phyloP scores from a whole-genome alignment of 1,140 invertebrate genomes.

The Mycetomoellerius zeteki region DNA sequence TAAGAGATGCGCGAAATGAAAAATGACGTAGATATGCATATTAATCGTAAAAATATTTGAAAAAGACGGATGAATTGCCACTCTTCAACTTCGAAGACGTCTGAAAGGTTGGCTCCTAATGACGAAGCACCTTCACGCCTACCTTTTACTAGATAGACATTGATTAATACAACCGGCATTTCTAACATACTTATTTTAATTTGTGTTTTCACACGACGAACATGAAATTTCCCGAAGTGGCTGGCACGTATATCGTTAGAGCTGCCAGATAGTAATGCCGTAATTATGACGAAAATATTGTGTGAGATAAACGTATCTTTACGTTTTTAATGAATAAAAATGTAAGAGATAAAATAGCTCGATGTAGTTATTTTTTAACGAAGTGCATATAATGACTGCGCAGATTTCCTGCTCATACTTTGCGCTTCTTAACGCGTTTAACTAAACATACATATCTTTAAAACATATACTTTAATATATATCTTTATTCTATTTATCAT shows the following conservation, averaged over 20 bases:
- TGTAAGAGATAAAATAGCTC: slow-evolving; percentile 35
- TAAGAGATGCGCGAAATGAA: background rate
- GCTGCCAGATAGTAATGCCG: slow-evolving; percentile 23
- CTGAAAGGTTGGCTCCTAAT: slow-evolving; percentile 60
- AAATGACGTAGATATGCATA: background rate
- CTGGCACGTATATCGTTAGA: slow-evolving; percentile 23
- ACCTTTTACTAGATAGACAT: slow-evolving; percentile 70
- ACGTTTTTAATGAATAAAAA: slow-evolving; percentile 57
- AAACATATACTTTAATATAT: slow-evolving; percentile 5
- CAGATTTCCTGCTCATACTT: background rate
- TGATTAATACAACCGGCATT: slow-evolving; percentile 75
- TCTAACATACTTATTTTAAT: slow-evolving; percentile 80
- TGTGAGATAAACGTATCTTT: slow-evolving; percentile 35
- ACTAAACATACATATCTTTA: slow-evolving; percentile 31
- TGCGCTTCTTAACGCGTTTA: slow-evolving; percentile 2
- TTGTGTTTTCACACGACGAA: slow-evolving; percentile 78
- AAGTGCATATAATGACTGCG: slow-evolving; percentile 43
- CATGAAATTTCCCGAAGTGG: slow-evolving; percentile 66
- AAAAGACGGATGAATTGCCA: slow-evolving; percentile 31
- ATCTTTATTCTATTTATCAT: background rate
- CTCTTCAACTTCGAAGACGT: slow-evolving; percentile 4
- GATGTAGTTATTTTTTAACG: slow-evolving; percentile 43
- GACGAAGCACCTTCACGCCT: slow-evolving; percentile 77
- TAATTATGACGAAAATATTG: slow-evolving; percentile 56
- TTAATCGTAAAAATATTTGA: slow-evolving; percentile 37